phyloP scores from a whole-genome alignment of 2,797 vertebrate genomes.

The Miopithecus talapoin region DNA sequence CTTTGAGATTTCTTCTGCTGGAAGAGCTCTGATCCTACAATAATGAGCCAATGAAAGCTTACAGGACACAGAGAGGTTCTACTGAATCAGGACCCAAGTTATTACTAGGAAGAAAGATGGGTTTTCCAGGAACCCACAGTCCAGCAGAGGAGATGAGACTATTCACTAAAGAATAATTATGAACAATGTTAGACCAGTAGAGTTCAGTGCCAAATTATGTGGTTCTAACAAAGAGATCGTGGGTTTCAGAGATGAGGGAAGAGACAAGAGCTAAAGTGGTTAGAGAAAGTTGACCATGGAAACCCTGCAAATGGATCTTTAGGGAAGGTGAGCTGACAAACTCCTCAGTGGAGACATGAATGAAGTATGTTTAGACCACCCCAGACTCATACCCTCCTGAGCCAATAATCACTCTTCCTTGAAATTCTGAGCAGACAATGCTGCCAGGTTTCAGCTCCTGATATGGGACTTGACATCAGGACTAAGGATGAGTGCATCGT shows the following conservation, averaged over 20 bases:
- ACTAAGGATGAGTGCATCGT: accelerated
- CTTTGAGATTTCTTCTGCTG: background rate
- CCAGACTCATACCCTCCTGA: background rate
- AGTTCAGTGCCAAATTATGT: background rate
- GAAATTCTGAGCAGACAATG: background rate
- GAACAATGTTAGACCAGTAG: background rate
- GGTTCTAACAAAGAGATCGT: background rate
- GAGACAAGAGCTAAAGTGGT: background rate
- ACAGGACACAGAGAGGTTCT: background rate
- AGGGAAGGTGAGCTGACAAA: background rate
- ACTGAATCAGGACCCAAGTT: background rate
- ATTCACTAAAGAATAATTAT: background rate
- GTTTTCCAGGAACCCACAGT: background rate
- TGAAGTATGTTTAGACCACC: background rate
- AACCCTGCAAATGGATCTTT: background rate
- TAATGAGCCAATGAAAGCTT: background rate
- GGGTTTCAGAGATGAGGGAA: background rate
- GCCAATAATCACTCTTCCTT: background rate
- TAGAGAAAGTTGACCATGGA: background rate
- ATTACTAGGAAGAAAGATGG: background rate
- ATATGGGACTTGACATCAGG: background rate
- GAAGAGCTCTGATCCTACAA: background rate
- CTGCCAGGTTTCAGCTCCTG: background rate
- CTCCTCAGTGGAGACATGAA: background rate
- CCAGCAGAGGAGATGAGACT: background rate